These are phyloP conservation scores for Megalonaias nervosa DNA, from an alignment of 1,140 invertebrate species.

Conservation along the genomic window DNA sequence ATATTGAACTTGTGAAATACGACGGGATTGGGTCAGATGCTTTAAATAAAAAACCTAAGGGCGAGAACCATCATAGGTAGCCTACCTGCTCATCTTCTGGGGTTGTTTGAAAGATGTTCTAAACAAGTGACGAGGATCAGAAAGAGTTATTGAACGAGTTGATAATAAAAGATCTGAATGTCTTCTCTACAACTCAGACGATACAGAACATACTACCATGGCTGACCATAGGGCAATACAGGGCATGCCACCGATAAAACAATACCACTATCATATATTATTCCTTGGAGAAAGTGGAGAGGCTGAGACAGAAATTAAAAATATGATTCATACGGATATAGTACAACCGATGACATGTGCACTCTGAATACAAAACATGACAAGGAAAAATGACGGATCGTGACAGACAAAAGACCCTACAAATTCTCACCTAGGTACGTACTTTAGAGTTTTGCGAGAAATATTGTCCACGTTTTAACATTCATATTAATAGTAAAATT, in stretches of 20 bases:
- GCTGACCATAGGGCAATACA: constrained; percentile 26
- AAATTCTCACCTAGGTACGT: no score
- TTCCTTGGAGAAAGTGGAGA: constrained; percentile 4
- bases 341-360: constrained; percentile 44
- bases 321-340: constrained; percentile 34
- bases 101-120: not conserved
- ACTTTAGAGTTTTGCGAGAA: no score
- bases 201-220: constrained; percentile 13
- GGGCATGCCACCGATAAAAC: constrained; percentile 19
- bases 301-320: constrained; percentile 9
- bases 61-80: no score
- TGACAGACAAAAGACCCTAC: no score
- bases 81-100: not conserved
- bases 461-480: no score
- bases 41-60: not conserved
- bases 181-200: constrained; percentile 7
- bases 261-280: not conserved
- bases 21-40: not conserved
- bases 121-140: not conserved
- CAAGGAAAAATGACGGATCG: no score
- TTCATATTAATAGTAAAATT: no score
- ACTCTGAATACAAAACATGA: no score
- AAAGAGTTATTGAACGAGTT: constrained; percentile 1
- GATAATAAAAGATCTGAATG: constrained; percentile 9
- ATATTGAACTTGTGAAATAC: not conserved